Evolutionary conservation across 37 sponge, comb jelly and placozoan species (phyloP).

Genomic region (Ianthella basta): DNA sequence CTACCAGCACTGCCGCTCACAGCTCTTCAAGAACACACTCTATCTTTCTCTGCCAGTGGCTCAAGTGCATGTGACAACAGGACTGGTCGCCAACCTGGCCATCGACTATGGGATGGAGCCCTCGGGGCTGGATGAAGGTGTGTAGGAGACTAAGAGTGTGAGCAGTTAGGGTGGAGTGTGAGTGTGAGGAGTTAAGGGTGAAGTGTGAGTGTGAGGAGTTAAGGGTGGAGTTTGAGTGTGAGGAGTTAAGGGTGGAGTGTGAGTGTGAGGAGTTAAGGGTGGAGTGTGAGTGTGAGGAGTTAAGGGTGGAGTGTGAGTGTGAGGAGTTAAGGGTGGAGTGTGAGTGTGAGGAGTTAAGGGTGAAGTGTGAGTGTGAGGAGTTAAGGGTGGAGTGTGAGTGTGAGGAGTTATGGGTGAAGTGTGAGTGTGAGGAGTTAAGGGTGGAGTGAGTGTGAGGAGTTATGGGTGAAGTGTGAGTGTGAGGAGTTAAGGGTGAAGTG

Average conservation of each 20-base stretch:
- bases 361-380: too few relatives aligned
- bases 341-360: too few relatives aligned
- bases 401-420: neutral
- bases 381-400: neutral
- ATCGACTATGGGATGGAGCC: constrained; percentile 35
- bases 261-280: too few relatives aligned
- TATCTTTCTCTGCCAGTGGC: constrained; percentile 1
- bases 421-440: neutral
- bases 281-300: too few relatives aligned
- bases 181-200: neutral
- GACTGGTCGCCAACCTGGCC: constrained; percentile 11
- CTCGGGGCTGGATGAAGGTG: constrained; percentile 27
- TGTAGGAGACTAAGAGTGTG: constrained; percentile 16
- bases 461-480: too few relatives aligned
- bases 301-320: too few relatives aligned
- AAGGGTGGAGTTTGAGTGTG: too few relatives aligned
- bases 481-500: too few relatives aligned
- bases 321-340: too few relatives aligned
- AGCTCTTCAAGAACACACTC: constrained; percentile 22
- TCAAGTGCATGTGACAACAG: constrained; percentile 9
- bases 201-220: too few relatives aligned
- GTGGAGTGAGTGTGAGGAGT: neutral
- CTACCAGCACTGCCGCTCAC: constrained; percentile 26
- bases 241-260: too few relatives aligned
- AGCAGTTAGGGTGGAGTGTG: neutral